Percentiles rank a stretch among this genome's conserved stretches.
Conservation (phyloP, 2,113 vertebrate genomes). For the Tragulus kanchil region DNA sequence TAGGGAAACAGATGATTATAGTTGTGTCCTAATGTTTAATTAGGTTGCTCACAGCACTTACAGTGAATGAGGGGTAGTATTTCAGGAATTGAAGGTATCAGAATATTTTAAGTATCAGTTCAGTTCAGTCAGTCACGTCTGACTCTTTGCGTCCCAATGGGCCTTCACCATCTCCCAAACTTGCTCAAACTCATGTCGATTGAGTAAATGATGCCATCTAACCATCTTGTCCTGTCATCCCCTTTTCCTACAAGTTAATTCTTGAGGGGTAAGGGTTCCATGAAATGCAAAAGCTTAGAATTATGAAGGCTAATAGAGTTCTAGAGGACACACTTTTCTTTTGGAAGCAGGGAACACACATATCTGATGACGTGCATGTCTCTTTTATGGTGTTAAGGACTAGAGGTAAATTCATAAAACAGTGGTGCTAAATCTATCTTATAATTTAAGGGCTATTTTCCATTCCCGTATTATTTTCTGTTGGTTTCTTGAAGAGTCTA, state of each 20-base stretch:
- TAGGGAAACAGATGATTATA: background rate
- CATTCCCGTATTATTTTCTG: background rate
- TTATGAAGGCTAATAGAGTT: background rate
- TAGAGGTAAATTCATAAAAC: background rate
- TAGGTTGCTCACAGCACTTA: background rate
- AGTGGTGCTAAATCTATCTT: background rate
- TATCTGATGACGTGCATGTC: background rate
- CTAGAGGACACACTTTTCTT: background rate
- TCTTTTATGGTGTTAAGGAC: background rate
- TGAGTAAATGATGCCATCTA: too few species aligned
- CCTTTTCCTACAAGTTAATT: background rate
- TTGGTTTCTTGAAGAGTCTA: background rate
- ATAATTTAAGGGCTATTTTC: background rate
- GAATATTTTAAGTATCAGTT: background rate
- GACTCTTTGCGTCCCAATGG: too few species aligned
- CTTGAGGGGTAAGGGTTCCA: background rate
- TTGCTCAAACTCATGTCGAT: too few species aligned
- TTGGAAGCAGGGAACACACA: background rate
- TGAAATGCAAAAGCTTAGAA: conserved; percentile 16
- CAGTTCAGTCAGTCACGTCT: too few species aligned
- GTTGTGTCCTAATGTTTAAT: background rate
- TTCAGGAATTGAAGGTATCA: background rate
- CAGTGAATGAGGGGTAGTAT: background rate
- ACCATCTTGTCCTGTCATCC: too few species aligned
- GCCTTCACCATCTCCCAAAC: too few species aligned